Base-by-base conservation (phyloP, 2,888 invertebrate genomes). In the Cosmopolites sordidus region DNA sequence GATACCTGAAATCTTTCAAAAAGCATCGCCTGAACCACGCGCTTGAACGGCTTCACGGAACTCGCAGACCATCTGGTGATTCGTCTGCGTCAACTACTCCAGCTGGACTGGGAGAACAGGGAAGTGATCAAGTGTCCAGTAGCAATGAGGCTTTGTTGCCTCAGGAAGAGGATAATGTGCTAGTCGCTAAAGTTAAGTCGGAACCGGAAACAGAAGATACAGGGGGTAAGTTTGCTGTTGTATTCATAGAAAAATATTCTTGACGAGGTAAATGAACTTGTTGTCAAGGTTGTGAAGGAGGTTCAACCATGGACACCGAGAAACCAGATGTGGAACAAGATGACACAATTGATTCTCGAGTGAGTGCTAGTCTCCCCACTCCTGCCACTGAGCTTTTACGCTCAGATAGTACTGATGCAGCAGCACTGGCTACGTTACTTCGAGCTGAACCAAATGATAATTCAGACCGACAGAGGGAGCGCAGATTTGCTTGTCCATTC, bases 21-120 rank as follows among this genome's bases (percentile, higher is more conserved):
- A 92, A 92, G 72, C 92, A 92, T 69, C 82, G 92, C 16, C 79
- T 92, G 51, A 92, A 92, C 67, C 92, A 92, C 71, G 89, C 91
- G 0, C 73, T 92, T 30, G 91, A 91, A 70, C 81, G 89, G 58
- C 77, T 91, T 50, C 91, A 91, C 68, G 86, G 89, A 4, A 85
- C 48, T 39, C 48, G 56, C 1, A 52, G 45, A 40, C 29, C 43
- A 17, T 50, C 48, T 43, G 61, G 37, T 51, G 47, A 39, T 47
- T 54, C 43, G 46, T 58, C 46, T 37, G 50, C 44, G 33, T 49
- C 48, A 50, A 46, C 54, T 1, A 18, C 49, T 12, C 37, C 44
- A 1, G 22, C 27, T 8, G 14, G 27, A 48, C 16, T 37, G 45
- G 44, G 62, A 43, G 72, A 70, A 18, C 67, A 69, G 48, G 73